phyloP scores from a whole-genome alignment of 2,888 invertebrate genomes.

The Artemia sp. region DNA sequence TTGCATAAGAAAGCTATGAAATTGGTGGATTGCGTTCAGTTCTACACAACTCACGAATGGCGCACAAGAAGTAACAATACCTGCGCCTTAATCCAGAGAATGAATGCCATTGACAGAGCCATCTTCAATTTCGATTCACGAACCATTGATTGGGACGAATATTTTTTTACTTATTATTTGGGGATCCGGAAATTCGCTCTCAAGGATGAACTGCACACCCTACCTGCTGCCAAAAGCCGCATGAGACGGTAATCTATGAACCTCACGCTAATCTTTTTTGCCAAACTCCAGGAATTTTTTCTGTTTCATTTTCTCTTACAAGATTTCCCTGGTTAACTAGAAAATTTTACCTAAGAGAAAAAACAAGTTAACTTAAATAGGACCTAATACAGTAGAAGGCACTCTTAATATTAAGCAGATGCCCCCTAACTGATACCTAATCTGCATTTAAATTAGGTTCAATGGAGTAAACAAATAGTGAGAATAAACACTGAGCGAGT shows the following conservation, averaged over 20 bases:
- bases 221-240: conserved; percentile 59
- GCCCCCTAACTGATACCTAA: no score
- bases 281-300: no score
- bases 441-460: no score
- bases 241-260: conserved; percentile 48
- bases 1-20: conserved; percentile 15
- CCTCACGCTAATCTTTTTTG: no score
- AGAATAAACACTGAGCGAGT: no score
- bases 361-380: no score
- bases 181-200: conserved; percentile 62
- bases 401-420: no score
- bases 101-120: conserved; percentile 47
- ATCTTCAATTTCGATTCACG: conserved; percentile 52
- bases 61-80: conserved; percentile 13
- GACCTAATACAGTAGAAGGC: no score
- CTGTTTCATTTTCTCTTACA: no score
- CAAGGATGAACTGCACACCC: conserved; percentile 59
- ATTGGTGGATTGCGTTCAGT: conserved; percentile 16
- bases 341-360: no score
- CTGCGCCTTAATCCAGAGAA: conserved; percentile 24
- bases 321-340: no score
- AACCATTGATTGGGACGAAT: conserved; percentile 56
- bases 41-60: conserved; percentile 19
- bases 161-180: conserved; percentile 63
- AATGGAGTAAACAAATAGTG: no score